Evolutionary conservation across 1,140 invertebrate genomes (phyloP), one percentile per base, ranked within the genome.

Genomic region (Ceratina australensis): DNA sequence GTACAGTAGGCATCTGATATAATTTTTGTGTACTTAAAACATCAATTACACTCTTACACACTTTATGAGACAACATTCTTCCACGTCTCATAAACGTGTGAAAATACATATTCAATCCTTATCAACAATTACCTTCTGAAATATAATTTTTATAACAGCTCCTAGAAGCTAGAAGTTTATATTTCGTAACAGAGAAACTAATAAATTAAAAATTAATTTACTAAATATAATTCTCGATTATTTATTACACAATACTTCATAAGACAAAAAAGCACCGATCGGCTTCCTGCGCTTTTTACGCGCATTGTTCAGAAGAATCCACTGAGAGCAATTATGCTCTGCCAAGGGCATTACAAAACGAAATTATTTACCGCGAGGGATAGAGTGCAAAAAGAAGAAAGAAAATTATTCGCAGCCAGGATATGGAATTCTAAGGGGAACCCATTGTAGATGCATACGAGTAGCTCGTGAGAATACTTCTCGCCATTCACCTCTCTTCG

Each of bases 401-500:
- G 42, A 28, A 60, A 64, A 74, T 74, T 59, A 42, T 77, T 61
- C 67, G 71, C 15, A 24, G 7, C 4, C 74, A 54, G 66, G 47
- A 63, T 42, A 61, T 8, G 66, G 66, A 50, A 60, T 77, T 77
- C 60, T 66, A 79, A 74, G 74, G 56, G 47, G 61, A 74, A 33
- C 22, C 71, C 18, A 74, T 74, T 79, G 63, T 59, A 50, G 20
- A 61, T 60, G 56, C 49, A 50, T 13, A 15, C 20, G 56, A 64
- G 68, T 57, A 64, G 33, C 26, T 57, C 69, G 76, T 78, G 68
- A 72, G 76, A 80, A 63, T 69, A 59, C 52, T 54, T 54, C 22
- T 52, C 64, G 56, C 67, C 63, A 80, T 72, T 80, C 66, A 82
- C 72, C 52, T 76, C 57, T 74, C 24, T 13, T 77, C 65, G 57